These are phyloP conservation scores for Dicaeum eximium DNA, from an alignment of 2,113 vertebrate species.

Conservation along the genomic window DNA sequence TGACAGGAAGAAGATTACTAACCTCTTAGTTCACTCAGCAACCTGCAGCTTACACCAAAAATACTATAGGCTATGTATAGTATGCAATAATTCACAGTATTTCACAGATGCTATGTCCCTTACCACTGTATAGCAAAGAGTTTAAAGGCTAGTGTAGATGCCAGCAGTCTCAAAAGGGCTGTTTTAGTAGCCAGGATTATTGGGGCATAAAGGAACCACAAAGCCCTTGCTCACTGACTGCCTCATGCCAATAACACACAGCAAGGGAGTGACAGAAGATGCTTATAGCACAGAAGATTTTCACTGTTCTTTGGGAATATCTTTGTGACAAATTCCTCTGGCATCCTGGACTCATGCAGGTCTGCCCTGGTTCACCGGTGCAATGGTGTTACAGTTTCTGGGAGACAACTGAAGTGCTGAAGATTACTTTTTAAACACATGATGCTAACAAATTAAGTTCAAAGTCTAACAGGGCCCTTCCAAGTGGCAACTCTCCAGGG, in stretches of 20 bases:
- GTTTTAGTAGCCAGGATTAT: slow-evolving; percentile 15
- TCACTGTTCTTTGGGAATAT: background rate
- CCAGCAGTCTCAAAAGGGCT: slow-evolving; percentile 18
- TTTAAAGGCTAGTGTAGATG: background rate
- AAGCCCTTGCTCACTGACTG: background rate
- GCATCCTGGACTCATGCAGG: accelerated
- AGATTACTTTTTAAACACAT: slow-evolving; percentile 29
- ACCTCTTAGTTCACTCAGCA: background rate
- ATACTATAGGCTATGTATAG: no score
- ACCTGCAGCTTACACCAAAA: background rate
- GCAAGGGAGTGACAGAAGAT: background rate
- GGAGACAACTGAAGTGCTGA: background rate
- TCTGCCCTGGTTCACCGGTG: background rate
- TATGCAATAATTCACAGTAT: background rate
- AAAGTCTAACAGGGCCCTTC: slow-evolving; percentile 9
- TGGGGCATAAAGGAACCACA: slow-evolving; percentile 23
- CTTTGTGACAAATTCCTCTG: background rate
- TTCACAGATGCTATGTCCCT: background rate
- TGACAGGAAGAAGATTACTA: background rate
- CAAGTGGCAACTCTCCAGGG: slow-evolving; percentile 40
- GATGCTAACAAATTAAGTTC: slow-evolving; percentile 20
- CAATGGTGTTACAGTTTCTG: background rate
- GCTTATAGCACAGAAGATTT: background rate
- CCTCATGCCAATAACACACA: background rate
- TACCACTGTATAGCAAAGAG: background rate